Evolutionary conservation across 2,888 invertebrate species (phyloP), one percentile per base, ranked within the genome.

Genomic region (Drosophila borborema): DNA sequence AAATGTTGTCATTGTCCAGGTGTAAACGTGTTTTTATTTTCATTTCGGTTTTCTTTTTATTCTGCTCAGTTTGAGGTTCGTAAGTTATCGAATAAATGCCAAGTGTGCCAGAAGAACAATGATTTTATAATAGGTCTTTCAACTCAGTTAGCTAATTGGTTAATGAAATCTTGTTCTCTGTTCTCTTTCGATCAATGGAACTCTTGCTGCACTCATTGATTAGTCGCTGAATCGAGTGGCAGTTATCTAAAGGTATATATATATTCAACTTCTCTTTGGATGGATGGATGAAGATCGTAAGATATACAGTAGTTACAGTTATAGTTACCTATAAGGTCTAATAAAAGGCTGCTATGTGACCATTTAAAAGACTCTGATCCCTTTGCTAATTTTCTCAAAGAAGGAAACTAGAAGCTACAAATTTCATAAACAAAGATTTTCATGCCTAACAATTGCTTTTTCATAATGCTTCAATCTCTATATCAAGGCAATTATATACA

Each of bases 1-100:
- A 14, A 58, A n/a, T 45, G 31, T 58, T 65, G 34, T 65, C 65
- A 70, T 58, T 65, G n/a, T 16, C 8, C n/a, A 61, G 23, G 8
- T 49, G 18, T 46, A 53, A 55, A 61, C 36, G 18, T 56, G 48
- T 55, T 67, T 68, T n/a, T 14, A 7, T 18, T 2, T 34, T 23
- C 4, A 0, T 31, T n/a, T 14, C 20, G 38, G 3, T 6, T n/a
- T 40, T 40, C 6, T 40, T 55, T 28, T n/a, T n/a, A 23, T 23
- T 54, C 54, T 9, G 23, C 51, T 43, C 34, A 41, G 48, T 31
- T 40, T 31, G 63, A 48, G 46, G 69, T 40, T 66, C 23, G 43
- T 16, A 6, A 34, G 48, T 61, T 58, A 75, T 58, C 56, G 10
- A 16, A 5, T 6, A 34, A 64, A 61, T 51, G 31, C 65, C 43